phyloP scores from a whole-genome alignment of 2,797 vertebrate genomes.

The Helicolenus hilgendorfi region DNA sequence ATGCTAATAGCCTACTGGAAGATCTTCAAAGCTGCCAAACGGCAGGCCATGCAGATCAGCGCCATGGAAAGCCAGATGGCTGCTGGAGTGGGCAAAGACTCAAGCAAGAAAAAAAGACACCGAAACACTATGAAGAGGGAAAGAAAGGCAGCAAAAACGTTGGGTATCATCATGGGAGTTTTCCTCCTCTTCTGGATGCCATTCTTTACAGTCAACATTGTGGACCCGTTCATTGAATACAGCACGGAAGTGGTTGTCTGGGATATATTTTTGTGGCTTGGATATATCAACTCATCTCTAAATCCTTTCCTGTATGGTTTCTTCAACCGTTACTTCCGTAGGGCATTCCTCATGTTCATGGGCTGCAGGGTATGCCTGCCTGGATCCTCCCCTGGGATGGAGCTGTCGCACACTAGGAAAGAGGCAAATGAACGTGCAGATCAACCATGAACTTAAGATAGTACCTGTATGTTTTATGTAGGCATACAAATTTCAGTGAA shows the following conservation, averaged over 20 bases:
- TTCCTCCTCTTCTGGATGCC: constrained; percentile 92
- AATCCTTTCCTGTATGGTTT: constrained; percentile 91
- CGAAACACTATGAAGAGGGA: constrained; percentile 87
- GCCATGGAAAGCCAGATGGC: constrained; percentile 91
- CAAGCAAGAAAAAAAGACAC: constrained; percentile 87
- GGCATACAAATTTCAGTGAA: background rate
- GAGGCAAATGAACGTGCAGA: constrained; percentile 73
- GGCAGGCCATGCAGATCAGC: constrained; percentile 90
- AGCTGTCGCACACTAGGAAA: constrained; percentile 88
- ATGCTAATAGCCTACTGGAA: constrained; percentile 92
- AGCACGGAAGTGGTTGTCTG: constrained; percentile 84
- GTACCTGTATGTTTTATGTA: background rate
- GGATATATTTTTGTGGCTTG: constrained; percentile 91
- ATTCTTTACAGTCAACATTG: constrained; percentile 90
- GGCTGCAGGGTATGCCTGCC: constrained; percentile 88
- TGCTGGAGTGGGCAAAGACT: constrained; percentile 83
- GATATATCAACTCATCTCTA: constrained; percentile 91
- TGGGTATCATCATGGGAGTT: constrained; percentile 92
- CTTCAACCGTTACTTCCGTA: constrained; percentile 90
- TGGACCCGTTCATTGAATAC: constrained; percentile 90
- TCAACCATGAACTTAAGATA: constrained; percentile 47
- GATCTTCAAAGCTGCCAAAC: constrained; percentile 90
- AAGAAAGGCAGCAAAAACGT: constrained; percentile 90
- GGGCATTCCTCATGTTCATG: constrained; percentile 90
- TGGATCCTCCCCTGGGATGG: constrained; percentile 82